phyloP scores from a whole-genome alignment of 2,113 vertebrate species.

The Prinia subflava region DNA sequence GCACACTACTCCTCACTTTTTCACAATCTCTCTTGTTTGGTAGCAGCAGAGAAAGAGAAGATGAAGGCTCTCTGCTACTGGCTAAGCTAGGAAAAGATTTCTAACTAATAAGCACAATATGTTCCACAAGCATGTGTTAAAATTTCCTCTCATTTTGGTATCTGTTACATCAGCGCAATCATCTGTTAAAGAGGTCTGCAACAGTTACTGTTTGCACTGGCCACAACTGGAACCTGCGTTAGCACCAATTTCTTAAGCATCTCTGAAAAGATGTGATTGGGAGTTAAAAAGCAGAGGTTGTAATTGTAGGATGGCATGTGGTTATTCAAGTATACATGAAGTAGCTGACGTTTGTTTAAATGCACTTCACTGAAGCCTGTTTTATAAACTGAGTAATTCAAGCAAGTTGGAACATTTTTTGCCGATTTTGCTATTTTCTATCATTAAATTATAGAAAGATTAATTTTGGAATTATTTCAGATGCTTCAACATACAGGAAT shows the following conservation, averaged over 20 bases:
- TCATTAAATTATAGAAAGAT: background rate
- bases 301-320: background rate
- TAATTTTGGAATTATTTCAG: background rate
- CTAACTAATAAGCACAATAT: background rate
- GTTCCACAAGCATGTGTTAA: background rate
- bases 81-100: background rate
- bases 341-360: background rate
- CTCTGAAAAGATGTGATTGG: background rate
- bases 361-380: background rate
- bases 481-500: background rate
- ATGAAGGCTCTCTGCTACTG: background rate
- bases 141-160: background rate
- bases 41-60: background rate
- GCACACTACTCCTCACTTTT: accelerated
- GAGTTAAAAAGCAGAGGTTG: background rate
- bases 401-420: background rate
- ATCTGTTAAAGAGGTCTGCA: background rate
- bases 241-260: background rate
- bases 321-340: background rate
- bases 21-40: background rate
- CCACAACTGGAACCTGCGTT: background rate
- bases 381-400: background rate
- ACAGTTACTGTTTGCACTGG: background rate
- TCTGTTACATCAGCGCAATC: background rate
- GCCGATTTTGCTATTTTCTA: no score